Evolutionary conservation across 2,113 vertebrate species (phyloP).

Genomic region (Sander lucioperca): DNA sequence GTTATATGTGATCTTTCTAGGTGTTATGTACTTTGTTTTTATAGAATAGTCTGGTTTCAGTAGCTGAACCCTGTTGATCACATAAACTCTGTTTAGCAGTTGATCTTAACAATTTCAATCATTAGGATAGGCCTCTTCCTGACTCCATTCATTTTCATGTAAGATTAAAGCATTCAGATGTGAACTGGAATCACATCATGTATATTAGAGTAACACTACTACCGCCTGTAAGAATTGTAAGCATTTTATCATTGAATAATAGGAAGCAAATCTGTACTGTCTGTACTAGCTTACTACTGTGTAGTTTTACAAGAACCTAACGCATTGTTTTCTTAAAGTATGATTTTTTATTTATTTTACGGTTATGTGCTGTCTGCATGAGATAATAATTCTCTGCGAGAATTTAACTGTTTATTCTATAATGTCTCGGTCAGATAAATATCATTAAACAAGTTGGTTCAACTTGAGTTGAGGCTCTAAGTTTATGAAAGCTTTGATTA

Average conservation of each 20-base stretch:
- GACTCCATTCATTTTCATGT: constrained; percentile 34
- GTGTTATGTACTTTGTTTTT: constrained; percentile 75
- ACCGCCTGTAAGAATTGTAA: constrained; percentile 70
- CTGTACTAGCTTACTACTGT: constrained; percentile 86
- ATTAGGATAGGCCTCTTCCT: constrained; percentile 42
- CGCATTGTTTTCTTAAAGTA: constrained; percentile 66
- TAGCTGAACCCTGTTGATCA: constrained; percentile 68
- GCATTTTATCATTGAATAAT: constrained; percentile 63
- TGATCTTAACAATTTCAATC: constrained; percentile 36
- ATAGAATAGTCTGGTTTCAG: constrained; percentile 66
- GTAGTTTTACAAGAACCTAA: constrained; percentile 83
- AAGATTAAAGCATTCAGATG: constrained; percentile 51
- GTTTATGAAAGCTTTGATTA: constrained; percentile 65
- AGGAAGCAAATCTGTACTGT: constrained; percentile 73
- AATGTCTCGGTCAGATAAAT: constrained; percentile 75
- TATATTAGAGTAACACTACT: constrained; percentile 67
- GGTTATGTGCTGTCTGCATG: constrained; percentile 97
- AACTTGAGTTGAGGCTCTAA: constrained; percentile 69
- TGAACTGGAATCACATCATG: constrained; percentile 68
- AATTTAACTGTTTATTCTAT: constrained; percentile 94
- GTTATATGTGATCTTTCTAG: constrained; percentile 75
- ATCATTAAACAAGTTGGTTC: constrained; percentile 72
- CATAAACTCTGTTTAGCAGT: constrained; percentile 55
- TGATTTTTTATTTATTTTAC: constrained; percentile 85
- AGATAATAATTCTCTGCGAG: constrained; percentile 93